phyloP scores from a whole-genome alignment of 2,113 vertebrate species.

The Prochilodus magdalenae region DNA sequence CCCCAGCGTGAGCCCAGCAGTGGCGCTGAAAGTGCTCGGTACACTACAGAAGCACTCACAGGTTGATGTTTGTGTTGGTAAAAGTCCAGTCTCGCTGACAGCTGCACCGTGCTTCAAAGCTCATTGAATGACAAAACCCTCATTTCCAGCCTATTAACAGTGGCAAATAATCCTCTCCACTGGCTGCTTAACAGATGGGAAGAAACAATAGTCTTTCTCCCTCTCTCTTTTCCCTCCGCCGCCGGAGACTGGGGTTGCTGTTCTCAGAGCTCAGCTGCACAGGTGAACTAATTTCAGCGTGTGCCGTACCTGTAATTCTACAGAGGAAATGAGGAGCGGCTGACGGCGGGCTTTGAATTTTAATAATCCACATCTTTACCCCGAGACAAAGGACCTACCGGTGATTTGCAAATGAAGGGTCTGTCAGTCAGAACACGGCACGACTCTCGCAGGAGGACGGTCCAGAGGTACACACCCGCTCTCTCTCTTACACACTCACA shows the following conservation, averaged over 20 bases:
- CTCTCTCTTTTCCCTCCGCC: slow-evolving; percentile 8
- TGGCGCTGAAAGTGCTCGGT: neutral
- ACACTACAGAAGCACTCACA: neutral
- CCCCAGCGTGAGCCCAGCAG: neutral
- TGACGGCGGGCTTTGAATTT: slow-evolving; percentile 45
- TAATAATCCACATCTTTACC: slow-evolving; percentile 47
- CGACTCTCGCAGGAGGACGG: neutral
- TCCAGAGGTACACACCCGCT: neutral
- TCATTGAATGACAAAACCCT: slow-evolving; percentile 38
- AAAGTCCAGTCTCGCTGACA: slow-evolving; percentile 18
- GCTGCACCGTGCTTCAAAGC: neutral
- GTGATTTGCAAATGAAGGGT: slow-evolving; percentile 35
- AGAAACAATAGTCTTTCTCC: slow-evolving; percentile 42
- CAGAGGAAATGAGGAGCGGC: slow-evolving; percentile 44
- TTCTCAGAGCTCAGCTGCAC: slow-evolving; percentile 52
- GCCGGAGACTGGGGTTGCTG: neutral
- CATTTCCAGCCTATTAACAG: slow-evolving; percentile 30
- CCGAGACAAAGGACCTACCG: slow-evolving; percentile 39
- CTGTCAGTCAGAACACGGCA: slow-evolving; percentile 20
- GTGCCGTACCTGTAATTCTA: slow-evolving; percentile 45
- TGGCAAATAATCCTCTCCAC: slow-evolving; percentile 31
- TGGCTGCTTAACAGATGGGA: slow-evolving; percentile 43
- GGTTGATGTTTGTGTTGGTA: neutral
- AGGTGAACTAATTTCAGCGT: slow-evolving; percentile 55
- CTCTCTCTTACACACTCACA: neutral